Conservation (phyloP, 2,113 vertebrate genomes). For the Oreochromis aureus region DNA sequence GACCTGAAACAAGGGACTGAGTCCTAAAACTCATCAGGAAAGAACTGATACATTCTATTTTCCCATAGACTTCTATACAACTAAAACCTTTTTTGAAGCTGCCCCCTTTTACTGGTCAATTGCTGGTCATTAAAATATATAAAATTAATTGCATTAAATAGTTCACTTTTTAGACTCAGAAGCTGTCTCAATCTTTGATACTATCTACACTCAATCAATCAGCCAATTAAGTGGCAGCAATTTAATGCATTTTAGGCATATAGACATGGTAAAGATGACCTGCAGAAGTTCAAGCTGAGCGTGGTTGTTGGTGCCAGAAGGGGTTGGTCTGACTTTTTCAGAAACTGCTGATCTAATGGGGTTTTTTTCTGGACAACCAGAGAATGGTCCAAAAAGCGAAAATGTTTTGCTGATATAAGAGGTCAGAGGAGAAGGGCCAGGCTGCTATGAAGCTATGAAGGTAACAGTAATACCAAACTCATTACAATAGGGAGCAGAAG, state of each 20-base stretch:
- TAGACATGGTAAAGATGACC: not conserved
- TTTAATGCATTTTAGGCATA: not conserved
- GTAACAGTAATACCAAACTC: not conserved
- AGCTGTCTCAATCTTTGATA: not conserved
- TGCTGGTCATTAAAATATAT: not conserved
- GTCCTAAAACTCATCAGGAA: not conserved
- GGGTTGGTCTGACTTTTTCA: not conserved
- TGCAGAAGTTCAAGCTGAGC: not conserved
- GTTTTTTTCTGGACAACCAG: not conserved
- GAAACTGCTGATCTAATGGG: not conserved
- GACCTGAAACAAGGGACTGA: not conserved
- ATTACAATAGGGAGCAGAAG: not conserved
- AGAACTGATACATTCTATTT: not conserved
- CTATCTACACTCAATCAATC: not conserved
- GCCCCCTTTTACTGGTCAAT: not conserved
- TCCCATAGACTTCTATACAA: rapidly evolving
- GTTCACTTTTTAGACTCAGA: rapidly evolving
- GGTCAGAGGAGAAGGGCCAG: not conserved
- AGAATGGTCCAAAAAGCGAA: rapidly evolving
- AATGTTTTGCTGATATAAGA: not conserved
- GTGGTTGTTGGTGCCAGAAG: not conserved
- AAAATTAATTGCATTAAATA: not conserved
- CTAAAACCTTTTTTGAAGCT: not conserved
- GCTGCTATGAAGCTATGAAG: not conserved
- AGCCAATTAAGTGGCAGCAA: not conserved